Base-by-base conservation (phyloP, 2,888 invertebrate species). In the Holacanthella duospinosa region DNA sequence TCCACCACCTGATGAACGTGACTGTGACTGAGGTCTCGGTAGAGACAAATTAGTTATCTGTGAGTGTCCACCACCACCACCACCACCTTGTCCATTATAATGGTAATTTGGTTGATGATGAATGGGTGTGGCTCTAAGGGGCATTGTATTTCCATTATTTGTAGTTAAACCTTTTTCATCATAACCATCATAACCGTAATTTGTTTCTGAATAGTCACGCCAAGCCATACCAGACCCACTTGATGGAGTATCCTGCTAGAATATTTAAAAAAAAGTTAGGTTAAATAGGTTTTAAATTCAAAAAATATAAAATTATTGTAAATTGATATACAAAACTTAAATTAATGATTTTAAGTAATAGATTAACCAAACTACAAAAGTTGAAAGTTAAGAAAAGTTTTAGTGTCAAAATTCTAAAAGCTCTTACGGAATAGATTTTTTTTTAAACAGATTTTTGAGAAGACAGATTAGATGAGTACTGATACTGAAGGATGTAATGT, bases 121-220 rank as follows among this genome's bases (percentile, higher is more conserved):
- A 2, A 56, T 64, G 1, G 70, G 65, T 19, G 68, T 65, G 28
- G 68, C 63, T 19, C 67, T 67, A 54, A 71, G 64, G 54, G 69
- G 71, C 69, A 71, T 71, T 26, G 69, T 61, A 57, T 74, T 73
- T 29, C 65, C 58, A 4, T 70, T 64, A n/a, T 64, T 67, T 21
- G 60, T 74, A n/a, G n/a, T n/a, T 19, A 64, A 59, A 27, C 88
- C 88, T 73, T 89, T 89, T 64, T 87, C 86, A 74, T 89, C 91
- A 76, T 87, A 89, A 0, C 89, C 86, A 74, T 93, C 92, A 78
- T 92, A 93, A 0, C 89, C 92, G 78, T 91, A 92, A 78, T 92
- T 93, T 0, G 89, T 90, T 56, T 74, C 74, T 0, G 88, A 85
- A 76, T 91, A 92, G 75, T 92, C 92, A 76, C 89, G 89, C 92